A percentile compares a stretch with the other conserved stretches of the same genome.
These are phyloP conservation scores for Petaurus breviceps DNA, from an alignment of 2,113 vertebrate species.

Conservation along the genomic window DNA sequence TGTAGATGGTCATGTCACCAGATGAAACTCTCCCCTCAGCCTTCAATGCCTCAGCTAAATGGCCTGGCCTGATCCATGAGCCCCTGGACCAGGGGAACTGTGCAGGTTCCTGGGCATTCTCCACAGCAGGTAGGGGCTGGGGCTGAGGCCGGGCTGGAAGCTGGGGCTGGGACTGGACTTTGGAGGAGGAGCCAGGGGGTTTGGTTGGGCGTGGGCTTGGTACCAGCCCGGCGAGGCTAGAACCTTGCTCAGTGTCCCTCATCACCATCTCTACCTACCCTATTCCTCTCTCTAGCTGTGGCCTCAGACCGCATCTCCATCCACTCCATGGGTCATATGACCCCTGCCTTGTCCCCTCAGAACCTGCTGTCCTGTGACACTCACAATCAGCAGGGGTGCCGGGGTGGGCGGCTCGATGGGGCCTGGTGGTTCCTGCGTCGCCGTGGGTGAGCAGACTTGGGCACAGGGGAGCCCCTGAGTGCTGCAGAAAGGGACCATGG, in stretches of 20 bases:
- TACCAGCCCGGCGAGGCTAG: too few relatives aligned
- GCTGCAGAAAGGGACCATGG: neutral
- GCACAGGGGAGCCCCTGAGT: neutral
- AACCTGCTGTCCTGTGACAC: slow-evolving; percentile 97
- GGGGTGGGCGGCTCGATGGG: slow-evolving; percentile 91
- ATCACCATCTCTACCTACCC: neutral
- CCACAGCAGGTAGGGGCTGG: slow-evolving; percentile 89
- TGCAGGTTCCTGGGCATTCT: slow-evolving; percentile 98
- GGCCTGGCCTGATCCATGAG: slow-evolving; percentile 95
- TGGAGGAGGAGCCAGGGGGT: too few relatives aligned
- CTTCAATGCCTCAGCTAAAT: slow-evolving; percentile 92
- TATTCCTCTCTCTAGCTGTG: slow-evolving; percentile 84
- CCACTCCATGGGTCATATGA: slow-evolving; percentile 99
- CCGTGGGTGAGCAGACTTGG: slow-evolving; percentile 86
- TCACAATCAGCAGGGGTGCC: slow-evolving; percentile 93
- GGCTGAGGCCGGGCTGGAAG: accelerated
- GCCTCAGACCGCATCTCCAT: slow-evolving; percentile 97
- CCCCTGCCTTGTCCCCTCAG: slow-evolving; percentile 93
- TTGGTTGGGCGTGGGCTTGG: neutral
- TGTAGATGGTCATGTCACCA: slow-evolving; percentile 91
- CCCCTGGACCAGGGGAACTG: slow-evolving; percentile 98
- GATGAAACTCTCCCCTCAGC: slow-evolving; percentile 86
- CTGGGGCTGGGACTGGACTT: too few relatives aligned
- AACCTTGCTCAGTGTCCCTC: neutral
- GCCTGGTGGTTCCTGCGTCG: slow-evolving; percentile 97